Evolutionary conservation across 2,113 vertebrate genomes (phyloP).

Genomic region (Crotalus viridis): DNA sequence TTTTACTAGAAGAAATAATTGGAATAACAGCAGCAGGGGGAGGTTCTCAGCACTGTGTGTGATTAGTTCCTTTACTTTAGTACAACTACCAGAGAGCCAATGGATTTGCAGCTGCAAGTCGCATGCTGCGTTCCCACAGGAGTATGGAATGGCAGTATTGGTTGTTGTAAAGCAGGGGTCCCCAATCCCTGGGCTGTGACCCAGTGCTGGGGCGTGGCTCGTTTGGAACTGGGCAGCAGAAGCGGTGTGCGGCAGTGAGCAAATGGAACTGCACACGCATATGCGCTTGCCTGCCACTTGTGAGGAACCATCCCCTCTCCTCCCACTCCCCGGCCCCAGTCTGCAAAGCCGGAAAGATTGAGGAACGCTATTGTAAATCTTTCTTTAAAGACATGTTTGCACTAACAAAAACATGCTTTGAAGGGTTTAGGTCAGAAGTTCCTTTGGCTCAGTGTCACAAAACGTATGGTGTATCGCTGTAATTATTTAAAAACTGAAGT

Average conservation of each 20-base stretch:
- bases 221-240: no score
- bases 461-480: neutral
- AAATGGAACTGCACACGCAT: no score
- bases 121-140: neutral
- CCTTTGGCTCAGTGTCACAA: neutral
- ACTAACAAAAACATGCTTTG: neutral
- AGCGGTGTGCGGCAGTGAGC: no score
- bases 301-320: no score
- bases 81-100: neutral
- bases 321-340: rapidly evolving
- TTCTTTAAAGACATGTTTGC: neutral
- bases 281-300: no score
- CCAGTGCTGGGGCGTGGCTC: no score
- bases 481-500: neutral
- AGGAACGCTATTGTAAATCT: neutral
- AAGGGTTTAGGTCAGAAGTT: neutral
- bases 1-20: neutral
- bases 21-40: neutral
- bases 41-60: neutral
- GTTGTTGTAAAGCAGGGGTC: neutral
- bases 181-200: no score
- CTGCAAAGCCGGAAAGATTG: no score
- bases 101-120: no score
- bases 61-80: neutral
- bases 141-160: neutral